Evolutionary conservation across 2,113 vertebrate species (phyloP).

Genomic region (Microcebus griseorufus): DNA sequence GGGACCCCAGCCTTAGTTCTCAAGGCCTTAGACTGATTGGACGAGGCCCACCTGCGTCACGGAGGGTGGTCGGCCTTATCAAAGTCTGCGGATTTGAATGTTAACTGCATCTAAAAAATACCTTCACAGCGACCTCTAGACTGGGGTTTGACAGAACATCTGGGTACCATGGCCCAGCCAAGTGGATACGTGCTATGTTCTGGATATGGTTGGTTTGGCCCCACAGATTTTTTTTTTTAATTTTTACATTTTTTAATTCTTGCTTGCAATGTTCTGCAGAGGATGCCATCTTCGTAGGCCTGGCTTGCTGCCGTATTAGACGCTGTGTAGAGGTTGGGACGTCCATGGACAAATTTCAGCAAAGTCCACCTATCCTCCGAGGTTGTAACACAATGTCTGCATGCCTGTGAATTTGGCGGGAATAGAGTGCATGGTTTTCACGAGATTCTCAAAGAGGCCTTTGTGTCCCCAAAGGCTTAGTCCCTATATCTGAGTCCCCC

Average conservation of each 20-base stretch:
- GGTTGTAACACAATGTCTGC: background rate
- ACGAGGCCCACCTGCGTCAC: accelerated
- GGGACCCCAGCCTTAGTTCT: background rate
- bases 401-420: background rate
- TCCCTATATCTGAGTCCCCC: background rate
- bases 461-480: background rate
- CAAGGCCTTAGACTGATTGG: background rate
- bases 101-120: background rate
- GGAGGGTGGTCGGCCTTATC: background rate
- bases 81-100: background rate
- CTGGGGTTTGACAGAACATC: background rate
- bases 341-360: background rate
- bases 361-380: background rate
- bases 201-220: no score
- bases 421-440: background rate
- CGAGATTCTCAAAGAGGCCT: background rate
- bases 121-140: background rate
- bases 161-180: background rate
- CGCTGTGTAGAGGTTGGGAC: background rate
- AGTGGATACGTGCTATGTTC: background rate
- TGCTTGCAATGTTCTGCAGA: background rate
- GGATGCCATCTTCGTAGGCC: background rate
- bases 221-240: no score
- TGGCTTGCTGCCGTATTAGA: background rate
- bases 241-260: background rate